phyloP scores from a whole-genome alignment of 2,113 vertebrate species.

The Zosterops lateralis region DNA sequence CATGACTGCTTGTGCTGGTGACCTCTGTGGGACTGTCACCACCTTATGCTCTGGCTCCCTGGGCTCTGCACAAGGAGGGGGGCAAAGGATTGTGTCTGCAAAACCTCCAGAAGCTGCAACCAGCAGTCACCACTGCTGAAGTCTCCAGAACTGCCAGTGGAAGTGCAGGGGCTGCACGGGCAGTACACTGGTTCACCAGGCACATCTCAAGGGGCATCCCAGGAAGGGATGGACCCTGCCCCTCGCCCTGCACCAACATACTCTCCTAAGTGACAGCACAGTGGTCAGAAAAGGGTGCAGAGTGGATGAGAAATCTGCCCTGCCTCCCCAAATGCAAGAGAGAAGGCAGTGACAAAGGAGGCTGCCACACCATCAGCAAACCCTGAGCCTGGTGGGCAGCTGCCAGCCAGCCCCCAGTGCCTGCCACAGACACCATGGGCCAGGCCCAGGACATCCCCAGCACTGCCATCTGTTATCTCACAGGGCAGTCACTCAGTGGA shows the following conservation, averaged over 20 bases:
- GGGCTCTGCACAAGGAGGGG: background rate
- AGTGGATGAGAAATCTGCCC: background rate
- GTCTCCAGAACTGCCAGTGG: background rate
- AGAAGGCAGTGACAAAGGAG: background rate
- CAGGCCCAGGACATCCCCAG: fast-evolving
- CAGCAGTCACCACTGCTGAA: background rate
- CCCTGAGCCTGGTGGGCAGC: background rate
- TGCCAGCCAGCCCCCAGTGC: fast-evolving
- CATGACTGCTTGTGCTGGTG: fast-evolving
- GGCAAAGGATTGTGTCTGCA: background rate
- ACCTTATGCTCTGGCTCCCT: background rate
- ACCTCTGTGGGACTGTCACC: background rate
- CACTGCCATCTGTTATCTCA: background rate
- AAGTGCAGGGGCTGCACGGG: background rate
- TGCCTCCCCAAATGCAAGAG: background rate
- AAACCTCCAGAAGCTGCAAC: background rate
- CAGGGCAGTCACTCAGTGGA: fast-evolving
- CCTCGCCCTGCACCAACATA: fast-evolving
- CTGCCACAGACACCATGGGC: fast-evolving
- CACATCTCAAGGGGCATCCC: background rate
- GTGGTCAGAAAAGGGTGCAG: background rate
- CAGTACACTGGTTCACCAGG: fast-evolving
- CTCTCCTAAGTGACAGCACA: background rate
- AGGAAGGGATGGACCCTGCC: background rate
- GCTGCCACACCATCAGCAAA: background rate